Evolutionary conservation across 2,113 vertebrate species (phyloP).

Genomic region (Edolisoma coerulescens): DNA sequence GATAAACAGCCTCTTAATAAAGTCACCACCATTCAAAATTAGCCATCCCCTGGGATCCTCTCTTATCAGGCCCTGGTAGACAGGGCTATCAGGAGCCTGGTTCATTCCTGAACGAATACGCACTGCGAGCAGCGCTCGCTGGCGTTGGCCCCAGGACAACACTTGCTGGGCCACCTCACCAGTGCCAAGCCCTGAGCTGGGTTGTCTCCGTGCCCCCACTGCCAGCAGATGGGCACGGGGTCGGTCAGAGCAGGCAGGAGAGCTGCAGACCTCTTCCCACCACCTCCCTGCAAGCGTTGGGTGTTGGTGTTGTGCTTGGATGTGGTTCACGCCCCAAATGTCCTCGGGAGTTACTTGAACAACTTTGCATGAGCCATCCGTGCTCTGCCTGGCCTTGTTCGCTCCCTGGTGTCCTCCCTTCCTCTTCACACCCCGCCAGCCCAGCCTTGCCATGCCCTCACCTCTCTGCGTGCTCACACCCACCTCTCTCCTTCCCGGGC

Average conservation of each 20-base stretch:
- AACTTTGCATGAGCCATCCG: not conserved
- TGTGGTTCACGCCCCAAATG: not conserved
- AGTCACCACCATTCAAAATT: not conserved
- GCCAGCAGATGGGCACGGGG: fast-evolving
- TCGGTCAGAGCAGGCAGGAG: fast-evolving
- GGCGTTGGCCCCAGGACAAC: not conserved
- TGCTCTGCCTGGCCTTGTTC: not conserved
- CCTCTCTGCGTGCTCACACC: conserved; percentile 17
- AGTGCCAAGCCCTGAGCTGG: not conserved
- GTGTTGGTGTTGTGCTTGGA: not conserved
- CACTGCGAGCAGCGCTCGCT: not conserved
- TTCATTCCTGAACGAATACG: conserved; percentile 45
- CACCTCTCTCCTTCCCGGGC: not conserved
- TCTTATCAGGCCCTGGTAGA: conserved; percentile 36
- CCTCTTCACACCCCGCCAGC: conserved; percentile 7
- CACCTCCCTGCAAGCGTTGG: not conserved
- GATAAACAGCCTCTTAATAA: conserved; percentile 9
- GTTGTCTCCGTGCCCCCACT: not conserved
- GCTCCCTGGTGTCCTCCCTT: not conserved
- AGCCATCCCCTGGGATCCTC: not conserved
- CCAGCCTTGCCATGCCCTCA: conserved; percentile 48
- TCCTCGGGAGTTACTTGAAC: not conserved
- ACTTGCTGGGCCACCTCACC: not conserved
- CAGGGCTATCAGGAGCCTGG: conserved; percentile 9
- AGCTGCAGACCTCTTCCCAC: not conserved